Percentiles rank a stretch among this genome's conserved stretches.
phyloP scores from a whole-genome alignment of 2,113 vertebrate genomes.

The Aplodontia rufa region DNA sequence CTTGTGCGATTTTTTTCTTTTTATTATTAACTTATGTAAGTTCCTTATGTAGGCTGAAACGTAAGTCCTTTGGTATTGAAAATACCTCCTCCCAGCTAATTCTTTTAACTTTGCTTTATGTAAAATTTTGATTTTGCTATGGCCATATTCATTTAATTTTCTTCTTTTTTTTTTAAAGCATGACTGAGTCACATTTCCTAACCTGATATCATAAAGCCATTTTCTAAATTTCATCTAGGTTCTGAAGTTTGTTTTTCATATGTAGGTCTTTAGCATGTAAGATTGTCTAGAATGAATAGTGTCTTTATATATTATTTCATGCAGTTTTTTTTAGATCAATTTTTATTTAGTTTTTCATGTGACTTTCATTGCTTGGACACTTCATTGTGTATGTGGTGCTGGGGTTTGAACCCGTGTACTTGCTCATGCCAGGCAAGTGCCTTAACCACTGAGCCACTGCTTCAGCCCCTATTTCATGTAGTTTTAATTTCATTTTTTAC shows the following conservation, averaged over 20 bases:
- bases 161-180: neutral
- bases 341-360: too few species aligned
- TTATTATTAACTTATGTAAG: neutral
- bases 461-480: neutral
- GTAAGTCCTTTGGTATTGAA: neutral
- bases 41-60: neutral
- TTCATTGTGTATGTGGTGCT: too few species aligned
- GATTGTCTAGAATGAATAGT: neutral
- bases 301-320: neutral
- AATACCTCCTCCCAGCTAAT: neutral
- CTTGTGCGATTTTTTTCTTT: neutral
- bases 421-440: too few species aligned
- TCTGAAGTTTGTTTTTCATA: neutral
- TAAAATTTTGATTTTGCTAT: neutral
- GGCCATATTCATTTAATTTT: neutral
- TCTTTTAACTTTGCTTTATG: neutral
- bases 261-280: neutral
- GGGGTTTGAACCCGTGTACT: too few species aligned
- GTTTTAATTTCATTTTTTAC: constrained; percentile 9
- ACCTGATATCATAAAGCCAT: neutral
- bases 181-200: neutral
- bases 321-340: too few species aligned
- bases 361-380: too few species aligned
- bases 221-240: neutral
- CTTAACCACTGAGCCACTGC: too few species aligned